Percentiles rank a stretch among this genome's conserved stretches.
These are phyloP conservation scores for Aleiodes alternator DNA, from an alignment of 2,888 invertebrate species.

Conservation along the genomic window DNA sequence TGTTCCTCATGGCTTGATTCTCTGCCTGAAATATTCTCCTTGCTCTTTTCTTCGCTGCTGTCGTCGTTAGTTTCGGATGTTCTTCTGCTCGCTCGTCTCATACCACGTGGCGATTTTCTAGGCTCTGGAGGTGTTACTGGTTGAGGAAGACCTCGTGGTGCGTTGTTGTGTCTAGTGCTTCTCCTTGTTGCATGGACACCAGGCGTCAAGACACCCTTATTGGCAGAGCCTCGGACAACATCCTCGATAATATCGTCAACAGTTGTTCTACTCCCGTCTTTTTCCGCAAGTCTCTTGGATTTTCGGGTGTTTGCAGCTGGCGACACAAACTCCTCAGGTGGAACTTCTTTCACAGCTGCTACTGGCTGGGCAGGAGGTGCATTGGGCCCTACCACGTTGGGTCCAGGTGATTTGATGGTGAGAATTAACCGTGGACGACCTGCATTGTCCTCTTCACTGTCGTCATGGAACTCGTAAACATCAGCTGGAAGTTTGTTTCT, in stretches of 20 bases:
- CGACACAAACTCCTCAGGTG: conserved; percentile 80
- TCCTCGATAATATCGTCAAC: conserved; percentile 94
- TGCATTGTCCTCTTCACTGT: conserved; percentile 84
- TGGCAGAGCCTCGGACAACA: conserved; percentile 83
- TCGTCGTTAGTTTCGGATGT: conserved; percentile 81
- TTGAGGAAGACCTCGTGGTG: conserved; percentile 54
- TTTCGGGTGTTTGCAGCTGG: conserved; percentile 85
- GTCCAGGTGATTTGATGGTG: conserved; percentile 86
- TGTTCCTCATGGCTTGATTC: conserved; percentile 37
- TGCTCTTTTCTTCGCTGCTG: conserved; percentile 79
- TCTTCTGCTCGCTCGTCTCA: conserved; percentile 80
- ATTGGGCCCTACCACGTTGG: conserved; percentile 67
- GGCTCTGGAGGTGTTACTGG: conserved; percentile 63
- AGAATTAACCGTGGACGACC: conserved; percentile 85
- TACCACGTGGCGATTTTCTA: conserved; percentile 82
- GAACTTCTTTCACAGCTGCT: conserved; percentile 76
- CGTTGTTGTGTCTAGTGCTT: conserved; percentile 78
- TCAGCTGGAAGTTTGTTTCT: conserved; percentile 82
- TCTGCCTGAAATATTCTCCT: conserved; percentile 54
- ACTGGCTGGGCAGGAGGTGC: conserved; percentile 73
- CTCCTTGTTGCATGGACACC: conserved; percentile 76
- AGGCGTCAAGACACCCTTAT: conserved; percentile 72
- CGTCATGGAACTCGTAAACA: conserved; percentile 94
- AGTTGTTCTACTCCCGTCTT: conserved; percentile 85
- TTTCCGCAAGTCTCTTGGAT: conserved; percentile 87